These are phyloP conservation scores for Sander lucioperca DNA, from an alignment of 2,113 vertebrate genomes.

Conservation along the genomic window DNA sequence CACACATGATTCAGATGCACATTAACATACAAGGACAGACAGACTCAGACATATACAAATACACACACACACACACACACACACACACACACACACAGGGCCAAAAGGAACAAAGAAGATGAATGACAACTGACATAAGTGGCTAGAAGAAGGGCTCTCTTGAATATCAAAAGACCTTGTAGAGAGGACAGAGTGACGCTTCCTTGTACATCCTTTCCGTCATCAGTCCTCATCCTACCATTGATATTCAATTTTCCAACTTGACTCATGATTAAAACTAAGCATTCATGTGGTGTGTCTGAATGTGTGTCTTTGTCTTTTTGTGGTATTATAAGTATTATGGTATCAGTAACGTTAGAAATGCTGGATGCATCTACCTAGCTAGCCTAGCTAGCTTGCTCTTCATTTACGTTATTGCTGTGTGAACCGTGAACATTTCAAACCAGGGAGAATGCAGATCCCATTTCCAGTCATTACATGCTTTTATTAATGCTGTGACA, in stretches of 20 bases:
- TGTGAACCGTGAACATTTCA: no score
- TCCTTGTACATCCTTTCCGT: background rate
- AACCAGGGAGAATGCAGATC: no score
- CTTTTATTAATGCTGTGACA: no score
- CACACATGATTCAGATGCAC: slow-evolving; percentile 42
- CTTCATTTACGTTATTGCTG: no score
- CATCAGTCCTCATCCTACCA: slow-evolving; percentile 10
- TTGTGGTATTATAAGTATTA: background rate
- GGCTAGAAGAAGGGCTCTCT: slow-evolving; percentile 25
- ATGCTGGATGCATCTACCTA: no score
- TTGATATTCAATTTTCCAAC: slow-evolving; percentile 17
- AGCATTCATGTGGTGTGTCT: background rate
- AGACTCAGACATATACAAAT: background rate
- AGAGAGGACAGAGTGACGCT: slow-evolving; percentile 51
- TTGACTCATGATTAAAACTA: slow-evolving; percentile 26
- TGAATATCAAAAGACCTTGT: slow-evolving; percentile 60
- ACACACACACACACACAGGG: background rate
- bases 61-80: background rate
- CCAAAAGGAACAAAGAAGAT: slow-evolving; percentile 51
- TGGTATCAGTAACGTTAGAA: no score
- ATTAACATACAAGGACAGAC: slow-evolving; percentile 45
- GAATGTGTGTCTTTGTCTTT: background rate
- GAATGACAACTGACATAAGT: slow-evolving; percentile 64
- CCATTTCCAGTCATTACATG: no score
- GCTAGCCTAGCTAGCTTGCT: no score